These are phyloP conservation scores for Ceratoteleas bidentatus DNA, from an alignment of 1,140 invertebrate genomes.

Conservation along the genomic window DNA sequence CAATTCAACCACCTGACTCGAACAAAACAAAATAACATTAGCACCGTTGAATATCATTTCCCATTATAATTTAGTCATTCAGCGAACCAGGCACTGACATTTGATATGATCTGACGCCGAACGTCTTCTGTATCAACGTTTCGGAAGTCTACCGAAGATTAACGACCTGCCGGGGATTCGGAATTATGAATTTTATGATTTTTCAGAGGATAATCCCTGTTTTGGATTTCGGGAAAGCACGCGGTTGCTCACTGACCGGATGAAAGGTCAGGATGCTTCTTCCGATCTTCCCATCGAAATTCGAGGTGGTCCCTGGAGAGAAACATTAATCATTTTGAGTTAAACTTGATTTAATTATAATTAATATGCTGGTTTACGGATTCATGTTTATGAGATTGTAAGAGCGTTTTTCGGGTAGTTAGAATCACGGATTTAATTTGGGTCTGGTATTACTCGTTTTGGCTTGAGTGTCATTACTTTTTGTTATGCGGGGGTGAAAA, in stretches of 20 bases:
- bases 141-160: slow-evolving; percentile 18
- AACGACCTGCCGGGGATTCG: slow-evolving; percentile 30
- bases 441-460: too few species aligned
- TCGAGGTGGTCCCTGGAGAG: slow-evolving; percentile 41
- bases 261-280: slow-evolving; percentile 61
- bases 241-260: background rate
- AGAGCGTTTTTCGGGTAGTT: slow-evolving; percentile 16
- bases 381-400: too few species aligned
- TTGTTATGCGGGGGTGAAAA: too few species aligned
- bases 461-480: too few species aligned
- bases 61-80: slow-evolving; percentile 39
- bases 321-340: slow-evolving; percentile 74
- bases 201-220: slow-evolving; percentile 21
- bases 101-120: slow-evolving; percentile 22
- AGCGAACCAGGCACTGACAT: slow-evolving; percentile 16
- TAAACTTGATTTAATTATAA: slow-evolving; percentile 74
- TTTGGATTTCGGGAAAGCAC: slow-evolving; percentile 35
- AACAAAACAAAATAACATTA: slow-evolving; percentile 66
- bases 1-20: slow-evolving; percentile 71
- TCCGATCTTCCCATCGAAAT: slow-evolving; percentile 44
- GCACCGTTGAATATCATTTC: slow-evolving; percentile 32
- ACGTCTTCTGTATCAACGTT: slow-evolving; percentile 4
- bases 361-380: slow-evolving; percentile 74
- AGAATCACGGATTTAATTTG: slow-evolving; percentile 14
- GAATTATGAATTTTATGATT: slow-evolving; percentile 40